Conservation (phyloP, 2,888 invertebrate species). For the Oxytorus armatus region DNA sequence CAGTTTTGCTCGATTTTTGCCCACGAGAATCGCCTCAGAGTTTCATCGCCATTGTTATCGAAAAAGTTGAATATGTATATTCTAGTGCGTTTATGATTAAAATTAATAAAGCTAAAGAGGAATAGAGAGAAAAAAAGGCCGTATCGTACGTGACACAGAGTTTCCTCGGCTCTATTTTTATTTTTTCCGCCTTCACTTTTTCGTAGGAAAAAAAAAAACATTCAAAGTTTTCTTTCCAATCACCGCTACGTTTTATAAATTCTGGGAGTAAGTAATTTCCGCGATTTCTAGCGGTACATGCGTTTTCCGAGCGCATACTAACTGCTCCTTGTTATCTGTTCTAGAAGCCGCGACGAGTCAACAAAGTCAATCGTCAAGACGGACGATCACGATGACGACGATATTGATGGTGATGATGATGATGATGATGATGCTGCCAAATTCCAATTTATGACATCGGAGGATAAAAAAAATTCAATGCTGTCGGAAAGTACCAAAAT, state of each 20-base stretch:
- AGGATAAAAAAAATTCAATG: slow-evolving; percentile 63
- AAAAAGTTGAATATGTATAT: slow-evolving; percentile 26
- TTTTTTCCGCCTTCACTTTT: slow-evolving; percentile 10
- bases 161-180: not conserved
- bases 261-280: slow-evolving; percentile 62
- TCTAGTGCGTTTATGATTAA: slow-evolving; percentile 68
- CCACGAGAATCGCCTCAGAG: too few relatives aligned
- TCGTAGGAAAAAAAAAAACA: slow-evolving; percentile 14
- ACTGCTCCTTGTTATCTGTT: slow-evolving; percentile 30
- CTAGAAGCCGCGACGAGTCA: slow-evolving; percentile 11
- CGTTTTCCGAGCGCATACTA: slow-evolving; percentile 38
- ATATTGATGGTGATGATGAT: not conserved
- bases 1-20: too few relatives aligned
- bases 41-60: too few relatives aligned
- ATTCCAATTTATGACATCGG: slow-evolving; percentile 44
- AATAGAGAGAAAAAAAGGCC: not conserved
- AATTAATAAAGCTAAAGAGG: slow-evolving; percentile 57
- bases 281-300: slow-evolving; percentile 49
- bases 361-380: not conserved
- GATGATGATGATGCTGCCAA: slow-evolving; percentile 60
- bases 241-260: slow-evolving; percentile 46
- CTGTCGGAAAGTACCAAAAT: slow-evolving; percentile 66
- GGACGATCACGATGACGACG: not conserved
- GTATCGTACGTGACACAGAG: not conserved
- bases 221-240: slow-evolving; percentile 25